A percentile compares a stretch with the other conserved stretches of the same genome.
Evolutionary conservation across 1,140 invertebrate species (phyloP).

Genomic region (Solenopsis invicta): DNA sequence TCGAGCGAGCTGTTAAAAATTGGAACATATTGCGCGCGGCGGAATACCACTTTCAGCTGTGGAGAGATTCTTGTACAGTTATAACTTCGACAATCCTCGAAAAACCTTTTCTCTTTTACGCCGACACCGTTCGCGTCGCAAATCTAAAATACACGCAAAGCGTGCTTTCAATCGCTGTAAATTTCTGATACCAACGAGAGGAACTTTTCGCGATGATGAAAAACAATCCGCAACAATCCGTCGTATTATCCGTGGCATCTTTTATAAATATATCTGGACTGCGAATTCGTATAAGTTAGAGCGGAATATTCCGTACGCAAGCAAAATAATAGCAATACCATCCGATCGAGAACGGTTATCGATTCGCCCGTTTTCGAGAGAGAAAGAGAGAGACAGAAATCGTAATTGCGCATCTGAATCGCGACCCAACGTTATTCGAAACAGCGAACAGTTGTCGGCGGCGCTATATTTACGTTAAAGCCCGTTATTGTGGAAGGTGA

Average conservation of each 20-base stretch:
- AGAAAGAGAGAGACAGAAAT: not conserved
- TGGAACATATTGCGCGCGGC: conserved; percentile 26
- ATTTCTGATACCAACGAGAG: not conserved
- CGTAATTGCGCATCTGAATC: conserved; percentile 24
- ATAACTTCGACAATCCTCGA: conserved; percentile 13
- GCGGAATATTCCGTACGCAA: not conserved
- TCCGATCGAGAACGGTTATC: not conserved
- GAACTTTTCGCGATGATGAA: not conserved
- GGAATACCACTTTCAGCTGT: not conserved
- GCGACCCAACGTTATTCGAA: not conserved
- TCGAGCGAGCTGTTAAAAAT: conserved; percentile 4
- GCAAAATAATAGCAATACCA: not conserved
- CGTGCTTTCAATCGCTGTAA: not conserved
- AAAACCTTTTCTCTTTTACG: not conserved
- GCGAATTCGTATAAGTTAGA: not conserved
- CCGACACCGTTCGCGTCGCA: not conserved
- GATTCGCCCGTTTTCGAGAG: not conserved
- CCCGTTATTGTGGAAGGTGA: not conserved
- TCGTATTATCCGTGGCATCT: not conserved
- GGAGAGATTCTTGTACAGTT: conserved; percentile 22
- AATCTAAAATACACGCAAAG: not conserved
- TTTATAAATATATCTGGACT: conserved; percentile 14
- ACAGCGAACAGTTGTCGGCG: not conserved
- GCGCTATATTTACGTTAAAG: not conserved
- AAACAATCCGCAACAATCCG: conserved; percentile 5